Evolutionary conservation across 2,888 invertebrate genomes (phyloP).

Genomic region (Hermaeophaga mercurialis): DNA sequence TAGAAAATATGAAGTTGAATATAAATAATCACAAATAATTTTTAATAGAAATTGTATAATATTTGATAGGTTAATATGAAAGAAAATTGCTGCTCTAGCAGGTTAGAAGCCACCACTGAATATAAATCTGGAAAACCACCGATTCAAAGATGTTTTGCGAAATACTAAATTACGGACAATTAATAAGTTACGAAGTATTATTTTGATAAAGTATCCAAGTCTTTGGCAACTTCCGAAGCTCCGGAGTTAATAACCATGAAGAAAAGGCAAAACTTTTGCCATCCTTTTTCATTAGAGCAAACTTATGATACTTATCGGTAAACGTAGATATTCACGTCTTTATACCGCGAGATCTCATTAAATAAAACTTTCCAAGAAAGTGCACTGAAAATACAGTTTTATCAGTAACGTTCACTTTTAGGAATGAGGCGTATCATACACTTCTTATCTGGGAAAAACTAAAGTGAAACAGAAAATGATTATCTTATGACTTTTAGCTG

Average conservation of each 20-base stretch:
- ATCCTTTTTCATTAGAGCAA: slow-evolving; percentile 53
- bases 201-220: slow-evolving; percentile 51
- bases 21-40: too few species aligned
- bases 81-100: too few species aligned
- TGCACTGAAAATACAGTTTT: too few species aligned
- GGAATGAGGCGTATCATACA: too few species aligned
- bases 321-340: slow-evolving; percentile 30
- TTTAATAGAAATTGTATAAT: too few species aligned
- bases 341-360: slow-evolving; percentile 1
- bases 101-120: too few species aligned
- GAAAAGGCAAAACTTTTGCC: slow-evolving; percentile 46
- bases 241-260: slow-evolving; percentile 23
- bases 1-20: too few species aligned
- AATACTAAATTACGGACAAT: slow-evolving; percentile 48
- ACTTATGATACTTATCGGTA: slow-evolving; percentile 20
- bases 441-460: too few species aligned
- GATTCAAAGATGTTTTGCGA: slow-evolving; percentile 44
- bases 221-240: slow-evolving; percentile 47
- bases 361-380: not conserved
- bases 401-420: too few species aligned
- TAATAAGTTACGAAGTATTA: slow-evolving; percentile 53
- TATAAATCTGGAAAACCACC: slow-evolving; percentile 40
- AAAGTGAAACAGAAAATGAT: too few species aligned
- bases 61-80: too few species aligned
- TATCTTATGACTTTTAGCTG: too few species aligned